Evolutionary conservation across 2,113 vertebrate genomes (phyloP).

Genomic region (Notothenia rossii): DNA sequence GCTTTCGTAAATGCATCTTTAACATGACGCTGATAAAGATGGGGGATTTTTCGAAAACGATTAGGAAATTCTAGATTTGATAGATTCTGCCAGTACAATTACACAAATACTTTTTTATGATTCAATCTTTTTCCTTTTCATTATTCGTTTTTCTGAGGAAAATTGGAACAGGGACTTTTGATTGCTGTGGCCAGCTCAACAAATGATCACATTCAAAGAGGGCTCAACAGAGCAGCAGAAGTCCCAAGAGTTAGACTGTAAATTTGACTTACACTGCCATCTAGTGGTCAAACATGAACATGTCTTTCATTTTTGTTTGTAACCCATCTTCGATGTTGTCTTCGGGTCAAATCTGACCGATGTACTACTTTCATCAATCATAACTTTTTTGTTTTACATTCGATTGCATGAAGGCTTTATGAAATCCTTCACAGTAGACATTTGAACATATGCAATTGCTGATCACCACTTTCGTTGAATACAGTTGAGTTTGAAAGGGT

Average conservation of each 20-base stretch:
- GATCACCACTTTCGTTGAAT: too few species aligned
- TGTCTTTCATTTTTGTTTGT: neutral
- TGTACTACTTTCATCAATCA: too few species aligned
- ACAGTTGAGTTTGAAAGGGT: too few species aligned
- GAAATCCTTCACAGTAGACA: too few species aligned
- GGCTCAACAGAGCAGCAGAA: neutral
- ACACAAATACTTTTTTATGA: neutral
- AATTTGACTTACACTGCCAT: conserved; percentile 53
- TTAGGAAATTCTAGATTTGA: neutral
- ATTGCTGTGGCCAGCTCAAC: neutral
- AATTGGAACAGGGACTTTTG: neutral
- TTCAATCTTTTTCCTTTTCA: neutral
- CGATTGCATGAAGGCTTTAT: too few species aligned
- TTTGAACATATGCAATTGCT: too few species aligned
- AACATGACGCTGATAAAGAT: too few species aligned
- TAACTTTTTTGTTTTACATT: too few species aligned
- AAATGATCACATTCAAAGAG: neutral
- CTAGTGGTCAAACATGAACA: conserved; percentile 59
- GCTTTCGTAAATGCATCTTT: too few species aligned
- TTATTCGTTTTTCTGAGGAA: neutral
- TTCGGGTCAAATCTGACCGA: too few species aligned
- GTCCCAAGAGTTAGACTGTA: neutral
- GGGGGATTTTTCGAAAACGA: too few species aligned
- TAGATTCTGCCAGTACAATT: neutral
- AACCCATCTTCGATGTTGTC: neutral